Conservation (phyloP, 1,140 invertebrate genomes). For the Drosophila azteca region DNA sequence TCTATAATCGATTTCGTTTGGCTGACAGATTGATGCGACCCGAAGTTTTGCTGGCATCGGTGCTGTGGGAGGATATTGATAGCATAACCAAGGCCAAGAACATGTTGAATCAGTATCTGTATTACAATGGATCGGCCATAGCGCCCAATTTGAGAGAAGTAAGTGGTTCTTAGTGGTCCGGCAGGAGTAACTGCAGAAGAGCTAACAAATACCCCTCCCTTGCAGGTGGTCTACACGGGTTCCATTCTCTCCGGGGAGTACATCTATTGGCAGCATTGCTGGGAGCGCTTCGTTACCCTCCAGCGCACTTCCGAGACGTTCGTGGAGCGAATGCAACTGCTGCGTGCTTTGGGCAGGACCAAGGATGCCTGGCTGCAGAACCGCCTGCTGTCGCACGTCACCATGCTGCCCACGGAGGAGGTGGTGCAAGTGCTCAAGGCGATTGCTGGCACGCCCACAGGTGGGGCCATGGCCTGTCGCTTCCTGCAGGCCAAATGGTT, state of each 20-base stretch:
- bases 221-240: slow-evolving; percentile 80
- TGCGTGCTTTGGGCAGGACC: slow-evolving; percentile 88
- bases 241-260: slow-evolving; percentile 86
- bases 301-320: slow-evolving; percentile 86
- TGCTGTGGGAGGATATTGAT: slow-evolving; percentile 82
- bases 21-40: slow-evolving; percentile 69
- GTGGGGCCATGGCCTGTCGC: slow-evolving; percentile 89
- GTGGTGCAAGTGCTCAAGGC: slow-evolving; percentile 87
- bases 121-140: slow-evolving; percentile 74
- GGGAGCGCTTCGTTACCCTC: slow-evolving; percentile 86
- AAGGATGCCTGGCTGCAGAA: slow-evolving; percentile 89
- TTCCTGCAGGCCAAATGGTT: slow-evolving; percentile 90
- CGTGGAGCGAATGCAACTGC: slow-evolving; percentile 88
- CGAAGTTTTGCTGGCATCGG: slow-evolving; percentile 76
- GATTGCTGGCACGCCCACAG: slow-evolving; percentile 88
- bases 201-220: neutral
- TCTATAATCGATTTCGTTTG: too few relatives aligned
- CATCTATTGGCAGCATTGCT: slow-evolving; percentile 90
- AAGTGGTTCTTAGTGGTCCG: neutral
- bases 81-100: slow-evolving; percentile 81
- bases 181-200: too few relatives aligned
- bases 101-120: slow-evolving; percentile 79
- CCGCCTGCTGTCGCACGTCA: slow-evolving; percentile 88
- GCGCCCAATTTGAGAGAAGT: slow-evolving; percentile 81
- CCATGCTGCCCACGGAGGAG: slow-evolving; percentile 88